These are phyloP conservation scores for Ormyrus nitidulus DNA, from an alignment of 2,888 invertebrate genomes.

Conservation along the genomic window DNA sequence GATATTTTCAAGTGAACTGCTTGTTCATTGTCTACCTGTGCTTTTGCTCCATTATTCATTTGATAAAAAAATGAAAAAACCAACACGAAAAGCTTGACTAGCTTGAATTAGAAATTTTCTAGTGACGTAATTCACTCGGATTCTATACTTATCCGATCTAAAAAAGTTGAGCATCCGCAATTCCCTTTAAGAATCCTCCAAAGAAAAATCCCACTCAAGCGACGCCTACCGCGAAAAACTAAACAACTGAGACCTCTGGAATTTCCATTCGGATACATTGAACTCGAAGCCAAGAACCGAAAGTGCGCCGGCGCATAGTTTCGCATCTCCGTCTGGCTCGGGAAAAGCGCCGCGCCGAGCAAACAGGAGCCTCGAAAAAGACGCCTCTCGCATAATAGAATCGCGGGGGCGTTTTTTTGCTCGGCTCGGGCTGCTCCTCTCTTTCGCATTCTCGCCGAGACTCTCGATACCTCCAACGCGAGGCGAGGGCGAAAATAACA, in stretches of 20 bases:
- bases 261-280: constrained; percentile 34
- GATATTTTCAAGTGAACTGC: no score
- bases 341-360: constrained; percentile 10
- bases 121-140: no score
- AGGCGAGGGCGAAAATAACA: constrained; percentile 66
- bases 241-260: background rate
- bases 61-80: no score
- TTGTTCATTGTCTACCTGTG: no score
- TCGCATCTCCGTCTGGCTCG: background rate
- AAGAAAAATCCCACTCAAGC: background rate
- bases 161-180: no score
- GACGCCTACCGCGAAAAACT: background rate
- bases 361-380: background rate
- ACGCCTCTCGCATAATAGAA: background rate
- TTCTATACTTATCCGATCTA: no score
- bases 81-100: no score
- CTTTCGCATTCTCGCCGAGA: constrained; percentile 39
- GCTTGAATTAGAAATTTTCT: no score
- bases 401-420: constrained; percentile 52
- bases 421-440: constrained; percentile 23
- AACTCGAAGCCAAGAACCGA: constrained; percentile 31
- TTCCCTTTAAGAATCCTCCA: no score
- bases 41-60: no score
- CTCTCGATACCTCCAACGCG: constrained; percentile 18
- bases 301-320: constrained; percentile 43